Evolutionary conservation across 30 jellyfish, hydroid and myxozoan species (phyloP).

Genomic region (Catostylus mosaicus): DNA sequence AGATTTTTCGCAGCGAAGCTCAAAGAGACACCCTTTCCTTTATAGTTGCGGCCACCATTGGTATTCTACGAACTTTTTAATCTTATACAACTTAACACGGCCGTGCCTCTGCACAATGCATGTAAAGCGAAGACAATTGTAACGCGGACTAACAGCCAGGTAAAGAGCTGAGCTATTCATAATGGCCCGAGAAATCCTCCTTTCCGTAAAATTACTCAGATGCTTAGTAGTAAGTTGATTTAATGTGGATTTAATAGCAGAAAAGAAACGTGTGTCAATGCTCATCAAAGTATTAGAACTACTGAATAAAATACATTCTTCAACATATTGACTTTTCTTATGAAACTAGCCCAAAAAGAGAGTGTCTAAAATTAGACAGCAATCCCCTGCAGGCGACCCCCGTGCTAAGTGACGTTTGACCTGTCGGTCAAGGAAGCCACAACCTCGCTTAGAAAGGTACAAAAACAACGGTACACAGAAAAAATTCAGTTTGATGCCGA

Average conservation of each 20-base stretch:
- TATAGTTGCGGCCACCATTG: too few relatives aligned
- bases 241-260: not conserved
- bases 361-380: not conserved
- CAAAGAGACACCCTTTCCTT: too few relatives aligned
- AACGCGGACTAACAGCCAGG: too few relatives aligned
- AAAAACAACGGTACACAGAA: constrained; percentile 11
- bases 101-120: too few relatives aligned
- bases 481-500: not conserved
- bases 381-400: constrained; percentile 12
- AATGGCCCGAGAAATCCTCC: too few relatives aligned
- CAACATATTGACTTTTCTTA: not conserved
- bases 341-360: not conserved
- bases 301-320: not conserved
- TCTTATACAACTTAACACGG: too few relatives aligned
- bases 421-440: constrained; percentile 46
- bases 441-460: constrained; percentile 13
- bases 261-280: not conserved
- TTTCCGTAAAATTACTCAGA: too few relatives aligned
- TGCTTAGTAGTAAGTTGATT: not conserved
- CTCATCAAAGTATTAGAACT: not conserved
- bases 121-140: too few relatives aligned
- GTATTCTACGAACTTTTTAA: too few relatives aligned
- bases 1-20: too few relatives aligned
- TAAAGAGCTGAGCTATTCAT: too few relatives aligned
- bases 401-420: constrained; percentile 15